Conservation (phyloP, 2,888 invertebrate genomes). For the Merodon equestris region DNA sequence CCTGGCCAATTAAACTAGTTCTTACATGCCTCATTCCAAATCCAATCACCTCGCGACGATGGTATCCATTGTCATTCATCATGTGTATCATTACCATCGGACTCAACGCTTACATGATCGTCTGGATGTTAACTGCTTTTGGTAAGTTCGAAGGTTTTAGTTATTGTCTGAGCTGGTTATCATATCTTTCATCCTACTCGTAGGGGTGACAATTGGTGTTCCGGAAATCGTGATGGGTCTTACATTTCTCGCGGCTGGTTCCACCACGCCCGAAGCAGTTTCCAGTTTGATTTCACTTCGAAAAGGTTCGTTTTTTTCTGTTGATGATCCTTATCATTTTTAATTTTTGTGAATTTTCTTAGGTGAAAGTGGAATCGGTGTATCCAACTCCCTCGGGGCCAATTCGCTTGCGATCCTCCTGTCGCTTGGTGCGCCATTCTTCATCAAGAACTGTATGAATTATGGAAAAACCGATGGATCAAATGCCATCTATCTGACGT, state of each 20-base stretch:
- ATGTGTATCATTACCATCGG: slow-evolving; percentile 94
- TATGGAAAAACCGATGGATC: slow-evolving; percentile 76
- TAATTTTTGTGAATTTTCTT: slow-evolving; percentile 72
- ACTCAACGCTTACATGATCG: slow-evolving; percentile 89
- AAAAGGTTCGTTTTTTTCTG: slow-evolving; percentile 83
- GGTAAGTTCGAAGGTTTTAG: slow-evolving; percentile 81
- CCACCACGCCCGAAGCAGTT: slow-evolving; percentile 89
- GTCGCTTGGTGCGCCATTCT: slow-evolving; percentile 92
- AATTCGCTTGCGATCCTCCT: slow-evolving; percentile 91
- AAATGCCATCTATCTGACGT: slow-evolving; percentile 83
- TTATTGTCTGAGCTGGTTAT: not conserved
- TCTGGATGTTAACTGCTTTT: slow-evolving; percentile 94
- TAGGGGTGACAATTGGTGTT: slow-evolving; percentile 87
- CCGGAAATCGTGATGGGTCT: slow-evolving; percentile 95
- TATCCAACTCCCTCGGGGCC: slow-evolving; percentile 91
- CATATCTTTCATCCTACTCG: slow-evolving; percentile 51
- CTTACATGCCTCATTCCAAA: slow-evolving; percentile 87
- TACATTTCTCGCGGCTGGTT: slow-evolving; percentile 93
- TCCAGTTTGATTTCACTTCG: slow-evolving; percentile 92
- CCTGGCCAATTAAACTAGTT: slow-evolving; percentile 85
- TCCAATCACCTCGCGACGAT: slow-evolving; percentile 81
- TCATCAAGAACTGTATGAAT: slow-evolving; percentile 84
- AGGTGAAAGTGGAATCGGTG: slow-evolving; percentile 92
- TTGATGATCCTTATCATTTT: no score
- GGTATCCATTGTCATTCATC: slow-evolving; percentile 88